phyloP scores from a whole-genome alignment of 1,140 invertebrate genomes.

The Melanaphis sacchari region DNA sequence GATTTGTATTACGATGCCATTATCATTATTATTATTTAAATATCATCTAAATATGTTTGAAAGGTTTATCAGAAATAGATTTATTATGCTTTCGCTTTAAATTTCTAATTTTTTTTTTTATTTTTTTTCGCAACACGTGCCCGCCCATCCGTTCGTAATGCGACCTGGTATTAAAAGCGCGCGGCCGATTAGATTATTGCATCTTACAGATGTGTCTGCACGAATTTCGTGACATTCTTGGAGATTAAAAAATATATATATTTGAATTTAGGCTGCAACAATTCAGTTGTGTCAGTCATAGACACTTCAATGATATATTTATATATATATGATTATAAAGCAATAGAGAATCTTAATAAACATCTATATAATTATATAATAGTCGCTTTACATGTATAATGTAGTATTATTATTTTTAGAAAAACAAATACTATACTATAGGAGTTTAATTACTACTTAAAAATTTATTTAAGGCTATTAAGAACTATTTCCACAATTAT shows the following conservation, averaged over 20 bases:
- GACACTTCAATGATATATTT: neutral
- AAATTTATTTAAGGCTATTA: too few species aligned
- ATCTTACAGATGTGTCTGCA: constrained; percentile 19
- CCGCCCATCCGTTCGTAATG: neutral
- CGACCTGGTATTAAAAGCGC: neutral
- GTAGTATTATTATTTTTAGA: too few species aligned
- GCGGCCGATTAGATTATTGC: neutral
- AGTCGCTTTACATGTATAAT: neutral
- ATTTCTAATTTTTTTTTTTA: neutral
- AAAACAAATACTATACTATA: too few species aligned
- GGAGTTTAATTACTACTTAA: too few species aligned
- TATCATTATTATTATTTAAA: neutral
- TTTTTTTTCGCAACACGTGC: constrained; percentile 30
- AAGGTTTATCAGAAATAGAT: neutral
- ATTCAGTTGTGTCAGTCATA: neutral
- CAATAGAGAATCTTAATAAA: neutral
- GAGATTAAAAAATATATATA: neutral
- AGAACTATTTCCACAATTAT: too few species aligned
- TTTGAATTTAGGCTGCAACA: neutral
- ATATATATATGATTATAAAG: neutral
- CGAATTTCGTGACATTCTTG: constrained; percentile 27
- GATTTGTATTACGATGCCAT: neutral
- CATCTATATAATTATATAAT: too few species aligned
- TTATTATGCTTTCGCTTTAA: constrained; percentile 28
- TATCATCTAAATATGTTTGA: neutral